phyloP scores from a whole-genome alignment of 1,140 invertebrate species.

The Cydia splendana region DNA sequence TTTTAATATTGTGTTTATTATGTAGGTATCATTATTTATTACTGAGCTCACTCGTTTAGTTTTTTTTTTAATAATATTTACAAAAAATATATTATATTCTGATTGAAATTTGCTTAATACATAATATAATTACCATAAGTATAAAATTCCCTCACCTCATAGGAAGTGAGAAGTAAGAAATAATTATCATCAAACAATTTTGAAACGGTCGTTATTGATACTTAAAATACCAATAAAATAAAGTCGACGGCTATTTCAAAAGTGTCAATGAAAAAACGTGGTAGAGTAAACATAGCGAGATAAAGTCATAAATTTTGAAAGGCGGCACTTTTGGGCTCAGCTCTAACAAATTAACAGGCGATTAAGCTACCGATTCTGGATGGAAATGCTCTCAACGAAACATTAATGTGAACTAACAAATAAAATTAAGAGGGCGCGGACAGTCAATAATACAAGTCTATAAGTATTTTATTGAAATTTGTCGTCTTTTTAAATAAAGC shows the following conservation, averaged over 20 bases:
- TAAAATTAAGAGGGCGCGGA: conserved; percentile 59
- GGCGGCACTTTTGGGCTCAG: conserved; percentile 67
- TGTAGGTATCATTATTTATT: no score
- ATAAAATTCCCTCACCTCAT: not conserved
- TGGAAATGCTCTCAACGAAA: conserved; percentile 57
- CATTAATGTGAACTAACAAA: conserved; percentile 70
- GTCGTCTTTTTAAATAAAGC: not conserved
- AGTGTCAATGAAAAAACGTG: conserved; percentile 52
- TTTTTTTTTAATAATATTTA: not conserved
- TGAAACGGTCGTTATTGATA: conserved; percentile 22
- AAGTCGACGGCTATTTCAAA: conserved; percentile 53
- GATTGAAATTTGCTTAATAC: not conserved
- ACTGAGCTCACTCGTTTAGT: no score
- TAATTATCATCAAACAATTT: conserved; percentile 14
- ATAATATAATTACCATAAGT: not conserved
- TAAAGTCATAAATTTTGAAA: conserved; percentile 71
- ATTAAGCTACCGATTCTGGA: conserved; percentile 75
- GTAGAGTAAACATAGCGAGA: conserved; percentile 55
- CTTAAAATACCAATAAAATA: conserved; percentile 33
- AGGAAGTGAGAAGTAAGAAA: not conserved
- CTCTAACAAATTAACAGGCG: conserved; percentile 76
- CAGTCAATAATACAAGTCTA: conserved; percentile 41
- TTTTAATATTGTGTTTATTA: no score
- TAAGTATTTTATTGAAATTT: not conserved
- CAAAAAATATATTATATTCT: not conserved